phyloP scores from a whole-genome alignment of 1,140 invertebrate species.

The Anoplolepis gracilipes region DNA sequence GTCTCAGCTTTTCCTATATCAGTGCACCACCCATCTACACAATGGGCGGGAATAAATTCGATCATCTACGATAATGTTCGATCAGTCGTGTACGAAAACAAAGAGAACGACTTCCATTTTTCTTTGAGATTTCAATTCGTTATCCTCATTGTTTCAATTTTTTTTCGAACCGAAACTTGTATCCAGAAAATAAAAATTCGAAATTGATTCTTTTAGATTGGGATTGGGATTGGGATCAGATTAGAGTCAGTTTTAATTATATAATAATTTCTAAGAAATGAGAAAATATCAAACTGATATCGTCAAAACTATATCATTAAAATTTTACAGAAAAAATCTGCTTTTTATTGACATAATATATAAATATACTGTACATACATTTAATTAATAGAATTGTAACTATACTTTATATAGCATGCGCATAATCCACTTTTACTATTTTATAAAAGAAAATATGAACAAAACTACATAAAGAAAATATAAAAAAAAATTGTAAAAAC shows the following conservation, averaged over 20 bases:
- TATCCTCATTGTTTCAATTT: slow-evolving; percentile 16
- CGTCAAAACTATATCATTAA: not conserved
- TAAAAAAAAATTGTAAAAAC: not conserved
- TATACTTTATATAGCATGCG: not conserved
- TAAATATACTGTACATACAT: not conserved
- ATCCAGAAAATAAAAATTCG: not conserved
- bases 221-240: not conserved
- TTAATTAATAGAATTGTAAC: not conserved
- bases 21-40: not conserved
- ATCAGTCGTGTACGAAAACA: not conserved
- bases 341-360: not conserved
- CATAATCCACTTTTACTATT: not conserved
- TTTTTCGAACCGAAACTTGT: not conserved
- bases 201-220: slow-evolving; percentile 23
- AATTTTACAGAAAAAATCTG: not conserved
- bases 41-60: slow-evolving; percentile 44
- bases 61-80: slow-evolving; percentile 47
- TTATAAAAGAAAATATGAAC: not conserved
- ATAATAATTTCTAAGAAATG: not conserved
- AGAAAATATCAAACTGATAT: not conserved
- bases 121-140: slow-evolving; percentile 21
- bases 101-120: slow-evolving; percentile 20
- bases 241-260: not conserved
- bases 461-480: not conserved
- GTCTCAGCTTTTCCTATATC: slow-evolving; percentile 5